A percentile compares a stretch with the other conserved stretches of the same genome.
Evolutionary conservation across 2,113 vertebrate genomes (phyloP).

Genomic region (Dromiciops gliroides): DNA sequence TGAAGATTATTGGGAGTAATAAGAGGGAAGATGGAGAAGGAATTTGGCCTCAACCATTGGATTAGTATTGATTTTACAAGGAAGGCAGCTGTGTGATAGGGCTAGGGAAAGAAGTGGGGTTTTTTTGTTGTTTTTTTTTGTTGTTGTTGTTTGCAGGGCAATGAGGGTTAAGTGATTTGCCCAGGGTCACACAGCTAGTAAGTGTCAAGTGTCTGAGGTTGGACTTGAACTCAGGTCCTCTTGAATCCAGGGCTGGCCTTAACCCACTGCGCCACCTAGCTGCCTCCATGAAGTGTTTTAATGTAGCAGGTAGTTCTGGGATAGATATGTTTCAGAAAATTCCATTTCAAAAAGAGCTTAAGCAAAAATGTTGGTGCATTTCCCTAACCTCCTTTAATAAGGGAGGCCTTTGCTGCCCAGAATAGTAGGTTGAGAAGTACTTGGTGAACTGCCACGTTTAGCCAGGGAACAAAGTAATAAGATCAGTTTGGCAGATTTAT

Average conservation of each 20-base stretch:
- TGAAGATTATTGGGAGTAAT: background rate
- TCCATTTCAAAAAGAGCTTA: background rate
- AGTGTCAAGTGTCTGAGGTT: too few relatives aligned
- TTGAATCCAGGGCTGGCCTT: too few relatives aligned
- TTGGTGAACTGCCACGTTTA: background rate
- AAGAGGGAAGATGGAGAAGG: background rate
- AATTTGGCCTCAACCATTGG: background rate
- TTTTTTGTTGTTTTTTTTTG: too few relatives aligned
- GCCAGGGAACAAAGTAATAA: background rate
- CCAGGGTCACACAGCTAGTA: too few relatives aligned
- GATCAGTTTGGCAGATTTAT: background rate
- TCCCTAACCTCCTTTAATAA: background rate
- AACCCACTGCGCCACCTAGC: too few relatives aligned
- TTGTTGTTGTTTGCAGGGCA: too few relatives aligned
- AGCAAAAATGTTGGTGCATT: background rate
- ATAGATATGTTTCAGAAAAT: background rate
- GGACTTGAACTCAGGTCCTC: too few relatives aligned
- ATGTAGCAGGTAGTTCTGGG: background rate
- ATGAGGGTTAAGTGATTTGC: too few relatives aligned
- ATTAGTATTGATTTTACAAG: background rate
- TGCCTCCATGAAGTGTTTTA: background rate
- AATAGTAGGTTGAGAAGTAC: background rate
- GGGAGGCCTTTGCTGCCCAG: background rate
- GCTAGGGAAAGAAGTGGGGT: too few relatives aligned
- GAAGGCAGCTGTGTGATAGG: background rate